Evolutionary conservation across 1,140 invertebrate genomes (phyloP), one percentile per base, ranked within the genome.

Genomic region (Aphidius ervi): DNA sequence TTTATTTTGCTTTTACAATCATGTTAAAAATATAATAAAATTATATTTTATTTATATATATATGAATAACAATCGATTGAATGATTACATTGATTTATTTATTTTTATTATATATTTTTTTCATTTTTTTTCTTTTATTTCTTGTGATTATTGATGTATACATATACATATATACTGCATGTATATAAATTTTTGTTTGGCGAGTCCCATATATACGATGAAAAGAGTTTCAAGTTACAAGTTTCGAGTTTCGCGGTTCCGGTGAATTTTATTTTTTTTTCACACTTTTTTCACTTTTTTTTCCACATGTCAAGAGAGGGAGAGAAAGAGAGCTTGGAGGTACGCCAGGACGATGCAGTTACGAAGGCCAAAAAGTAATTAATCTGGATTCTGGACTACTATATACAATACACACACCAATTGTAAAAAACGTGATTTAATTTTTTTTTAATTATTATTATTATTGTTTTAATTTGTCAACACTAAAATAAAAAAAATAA

Each of bases 161-260:
- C 5, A 48, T 6, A 48, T 20, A 16, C 47, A 2, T n/a, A n/a
- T n/a, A n/a, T 16, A 16, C 16, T 16, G 16, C 16, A 9, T 48
- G 9, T 48, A 9, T 48, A 7, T 23, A 48, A 31, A 31, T 31
- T 31, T 31, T 31, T 31, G 23, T 31, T 31, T 31, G 23, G 23
- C 23, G 23, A 31, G 23, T 31, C 23, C 23, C 16, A 16, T 16
- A 31, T 31, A 31, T 31, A 31, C 23, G 23, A 31, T 31, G 23
- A 31, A 31, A 31, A 31, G 23, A 31, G 23, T 31, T 20, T 23
- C 37, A 20, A 56, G 46, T 56, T 61, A 61, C 60, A 46, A 62
- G 60, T 62, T 57, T 62, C 55, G 54, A 57, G 55, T 62, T 62
- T 52, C 55, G 47, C 42, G 52, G 52, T 54, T 54, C 52, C 49